Evolutionary conservation across 1,140 invertebrate genomes (phyloP), one percentile per base, ranked within the genome.

Genomic region (Sweltsa coloradensis): DNA sequence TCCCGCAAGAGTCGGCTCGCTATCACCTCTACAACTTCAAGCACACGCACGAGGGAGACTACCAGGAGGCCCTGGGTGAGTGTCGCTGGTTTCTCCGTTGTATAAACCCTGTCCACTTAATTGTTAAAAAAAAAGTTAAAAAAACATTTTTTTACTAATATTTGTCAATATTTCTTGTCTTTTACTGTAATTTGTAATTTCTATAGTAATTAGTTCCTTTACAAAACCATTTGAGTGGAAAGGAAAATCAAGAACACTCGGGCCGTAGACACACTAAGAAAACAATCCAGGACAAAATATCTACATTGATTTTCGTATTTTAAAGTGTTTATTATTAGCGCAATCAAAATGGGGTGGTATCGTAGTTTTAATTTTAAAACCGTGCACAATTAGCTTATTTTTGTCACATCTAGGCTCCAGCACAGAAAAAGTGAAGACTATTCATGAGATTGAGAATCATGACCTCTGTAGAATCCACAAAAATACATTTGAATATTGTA

Each of bases 11-110:
- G 59, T 73, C 76, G 59, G 89, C 89, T 11, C 76, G 93, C 57
- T 97, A 97, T 67, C 92, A 97, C 70, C 66, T 98, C 3, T 95
- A 85, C 61, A 78, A 81, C 51, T 97, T 90, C 65, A 81, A 84
- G 52, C 93, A 97, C 65, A 86, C 81, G 0, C 83, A 95, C 59
- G 91, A 97, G 68, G 89, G 90, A 44, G 88, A 94, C 64, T 85
- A 82, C 52, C 70, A 83, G 56, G 82, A 92, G 57, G 84, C 78
- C 58, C 75, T 81, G 60, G 82, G 88, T 91, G 71, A 69, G 63
- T 27, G 23, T 39, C 24, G 44, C 41, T 45, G 31, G 26, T 29
- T 41, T 18, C 21, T 14, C n/a, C 5, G 16, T n/a, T 37, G 5
- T n/a, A 19, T 4, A 5, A 5, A 37, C 11, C 23, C 16, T 19